Base-by-base conservation (phyloP, 2,888 invertebrate species). In the Temnothorax rugatulus region DNA sequence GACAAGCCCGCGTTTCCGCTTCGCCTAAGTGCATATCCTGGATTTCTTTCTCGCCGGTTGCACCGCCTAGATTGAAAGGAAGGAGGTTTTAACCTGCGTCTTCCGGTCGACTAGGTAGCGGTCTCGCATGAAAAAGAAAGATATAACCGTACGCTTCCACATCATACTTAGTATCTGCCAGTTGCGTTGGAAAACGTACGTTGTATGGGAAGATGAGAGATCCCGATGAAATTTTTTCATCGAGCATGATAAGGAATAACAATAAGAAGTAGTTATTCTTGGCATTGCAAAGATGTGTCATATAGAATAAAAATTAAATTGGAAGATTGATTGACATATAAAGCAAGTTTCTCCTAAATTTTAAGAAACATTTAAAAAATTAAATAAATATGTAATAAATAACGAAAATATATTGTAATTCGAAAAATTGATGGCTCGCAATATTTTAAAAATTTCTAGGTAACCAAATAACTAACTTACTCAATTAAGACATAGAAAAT, bases 1-100 rank as follows among this genome's bases (percentile, higher is more conserved):
- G 90, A 90, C 91, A 89, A 90, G 91, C 59, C 57, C 85, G 77
- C 88, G 84, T 91, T 93, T 93, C 92, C 92, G 91, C 85, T 85
- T 88, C 75, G 71, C 73, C 86, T 89, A 90, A 93, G 90, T 91
- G 91, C 90, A 86, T 87, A 89, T 87, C 89, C 90, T 76, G 85
- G 71, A 82, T 87, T 81, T 83, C 18, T 74, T 82, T 84, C 82
- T 82, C 77, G 64, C 82, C 47, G 34, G 74, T 63, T 64, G 50
- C 61, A 47, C 59, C 61, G 54, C 47, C 47, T 74, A 75, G 44
- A 74, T 71, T 79, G 69, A 83, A 82, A 75, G 85, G 85, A 85
- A 85, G 82, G 84, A 77, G 73, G 73, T 83, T 84, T 86, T 82
- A 90, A 91, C 89, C 85, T 88, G 87, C 84, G 84, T 87, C 91